A percentile compares a stretch with the other conserved stretches of the same genome.
Evolutionary conservation across 2,797 vertebrate genomes (phyloP).

Genomic region (Merluccius polli): DNA sequence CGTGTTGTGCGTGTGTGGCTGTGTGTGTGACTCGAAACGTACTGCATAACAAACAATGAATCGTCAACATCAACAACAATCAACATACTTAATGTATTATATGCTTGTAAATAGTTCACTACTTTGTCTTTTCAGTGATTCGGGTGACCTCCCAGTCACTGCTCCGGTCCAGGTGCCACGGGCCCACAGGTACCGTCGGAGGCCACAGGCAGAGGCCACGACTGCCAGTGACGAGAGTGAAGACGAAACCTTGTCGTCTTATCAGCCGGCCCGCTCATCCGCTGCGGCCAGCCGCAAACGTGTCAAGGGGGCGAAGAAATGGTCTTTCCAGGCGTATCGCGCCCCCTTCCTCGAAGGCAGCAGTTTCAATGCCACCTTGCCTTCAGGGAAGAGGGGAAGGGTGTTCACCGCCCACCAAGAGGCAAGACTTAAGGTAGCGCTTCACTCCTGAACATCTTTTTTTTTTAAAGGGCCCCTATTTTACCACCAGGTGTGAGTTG

Average conservation of each 20-base stretch:
- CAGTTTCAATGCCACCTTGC: background rate
- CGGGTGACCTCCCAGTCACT: slow-evolving; percentile 66
- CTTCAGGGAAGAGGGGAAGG: background rate
- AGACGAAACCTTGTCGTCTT: background rate
- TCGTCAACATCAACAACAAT: too few species aligned
- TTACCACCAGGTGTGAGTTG: too few species aligned
- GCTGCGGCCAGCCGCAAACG: slow-evolving; percentile 15
- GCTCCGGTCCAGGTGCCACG: slow-evolving; percentile 52
- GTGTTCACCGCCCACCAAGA: background rate
- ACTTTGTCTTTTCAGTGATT: slow-evolving; percentile 60
- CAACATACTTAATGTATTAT: background rate
- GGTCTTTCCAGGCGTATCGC: slow-evolving; percentile 33
- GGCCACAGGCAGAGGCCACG: background rate
- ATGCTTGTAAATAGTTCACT: background rate
- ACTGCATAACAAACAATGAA: too few species aligned
- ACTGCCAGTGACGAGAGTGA: background rate
- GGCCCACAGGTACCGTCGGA: slow-evolving; percentile 24
- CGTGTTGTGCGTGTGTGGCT: background rate
- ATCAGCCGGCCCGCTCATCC: background rate
- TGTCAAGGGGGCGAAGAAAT: background rate
- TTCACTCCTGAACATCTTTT: background rate
- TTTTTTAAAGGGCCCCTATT: too few species aligned
- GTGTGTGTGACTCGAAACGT: background rate
- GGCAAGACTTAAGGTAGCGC: slow-evolving; percentile 49
- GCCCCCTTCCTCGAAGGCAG: slow-evolving; percentile 71